Evolutionary conservation across 2,888 invertebrate genomes (phyloP).

Genomic region (Parascotia fuliginaria): DNA sequence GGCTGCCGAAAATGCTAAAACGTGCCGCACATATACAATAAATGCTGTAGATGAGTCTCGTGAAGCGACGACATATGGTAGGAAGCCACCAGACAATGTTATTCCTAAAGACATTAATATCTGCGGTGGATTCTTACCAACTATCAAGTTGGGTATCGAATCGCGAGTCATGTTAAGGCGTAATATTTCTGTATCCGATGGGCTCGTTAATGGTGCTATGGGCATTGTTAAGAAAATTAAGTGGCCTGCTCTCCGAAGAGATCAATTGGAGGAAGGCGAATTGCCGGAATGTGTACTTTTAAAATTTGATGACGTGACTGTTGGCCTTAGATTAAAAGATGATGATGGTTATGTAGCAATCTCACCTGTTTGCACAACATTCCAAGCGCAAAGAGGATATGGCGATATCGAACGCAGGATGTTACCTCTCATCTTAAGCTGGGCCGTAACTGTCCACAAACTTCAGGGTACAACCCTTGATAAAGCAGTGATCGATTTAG

Average conservation of each 20-base stretch:
- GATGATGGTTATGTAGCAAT: slow-evolving; percentile 5
- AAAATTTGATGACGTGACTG: slow-evolving; percentile 16
- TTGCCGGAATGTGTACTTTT: slow-evolving; percentile 5
- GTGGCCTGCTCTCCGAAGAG: neutral
- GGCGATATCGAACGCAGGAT: neutral
- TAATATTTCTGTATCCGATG: neutral
- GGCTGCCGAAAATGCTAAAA: neutral
- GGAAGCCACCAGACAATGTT: neutral
- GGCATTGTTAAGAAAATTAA: neutral
- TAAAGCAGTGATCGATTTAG: neutral
- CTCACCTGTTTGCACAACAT: neutral
- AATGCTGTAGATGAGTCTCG: neutral
- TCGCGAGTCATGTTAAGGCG: neutral
- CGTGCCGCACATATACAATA: neutral
- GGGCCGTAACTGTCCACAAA: neutral
- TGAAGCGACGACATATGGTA: neutral
- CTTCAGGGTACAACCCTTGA: neutral
- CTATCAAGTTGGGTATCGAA: neutral
- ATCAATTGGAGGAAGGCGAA: neutral
- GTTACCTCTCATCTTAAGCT: neutral
- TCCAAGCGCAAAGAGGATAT: neutral
- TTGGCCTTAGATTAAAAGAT: slow-evolving; percentile 1
- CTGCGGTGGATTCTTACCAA: neutral
- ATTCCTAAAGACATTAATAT: neutral
- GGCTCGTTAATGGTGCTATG: neutral